These are phyloP conservation scores for Dexiosoma caninum DNA, from an alignment of 2,888 invertebrate genomes.

Conservation along the genomic window DNA sequence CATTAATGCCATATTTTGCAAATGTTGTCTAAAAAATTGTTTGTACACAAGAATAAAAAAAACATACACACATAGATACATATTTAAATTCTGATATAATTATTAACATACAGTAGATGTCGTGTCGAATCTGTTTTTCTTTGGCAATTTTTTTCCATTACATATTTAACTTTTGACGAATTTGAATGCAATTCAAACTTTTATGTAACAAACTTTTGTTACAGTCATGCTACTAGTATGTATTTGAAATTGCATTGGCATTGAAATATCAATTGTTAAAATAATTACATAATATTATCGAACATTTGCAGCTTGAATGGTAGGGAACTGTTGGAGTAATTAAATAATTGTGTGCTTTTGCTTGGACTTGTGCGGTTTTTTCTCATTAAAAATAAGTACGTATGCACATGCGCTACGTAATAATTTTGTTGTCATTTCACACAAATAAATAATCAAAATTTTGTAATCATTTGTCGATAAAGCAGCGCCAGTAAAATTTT, in stretches of 20 bases:
- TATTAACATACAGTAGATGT: conserved; percentile 4
- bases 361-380: no score
- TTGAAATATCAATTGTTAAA: conserved; percentile 55
- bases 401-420: no score
- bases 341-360: no score
- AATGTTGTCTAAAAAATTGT: not conserved
- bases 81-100: conserved; percentile 25
- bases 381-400: no score
- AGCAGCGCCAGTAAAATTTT: no score
- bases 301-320: conserved; percentile 11
- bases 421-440: no score
- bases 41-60: not conserved
- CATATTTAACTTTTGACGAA: not conserved
- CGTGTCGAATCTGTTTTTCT: conserved; percentile 34
- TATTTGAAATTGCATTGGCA: conserved; percentile 36
- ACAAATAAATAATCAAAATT: no score
- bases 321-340: not conserved
- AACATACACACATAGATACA: no score
- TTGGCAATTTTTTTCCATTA: not conserved
- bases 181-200: conserved; percentile 27
- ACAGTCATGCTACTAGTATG: not conserved
- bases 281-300: conserved; percentile 48
- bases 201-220: conserved; percentile 28
- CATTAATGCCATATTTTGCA: conserved; percentile 53
- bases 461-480: no score